Conservation (phyloP, 2,797 vertebrate species). For the Xiphophorus birchmanni region DNA sequence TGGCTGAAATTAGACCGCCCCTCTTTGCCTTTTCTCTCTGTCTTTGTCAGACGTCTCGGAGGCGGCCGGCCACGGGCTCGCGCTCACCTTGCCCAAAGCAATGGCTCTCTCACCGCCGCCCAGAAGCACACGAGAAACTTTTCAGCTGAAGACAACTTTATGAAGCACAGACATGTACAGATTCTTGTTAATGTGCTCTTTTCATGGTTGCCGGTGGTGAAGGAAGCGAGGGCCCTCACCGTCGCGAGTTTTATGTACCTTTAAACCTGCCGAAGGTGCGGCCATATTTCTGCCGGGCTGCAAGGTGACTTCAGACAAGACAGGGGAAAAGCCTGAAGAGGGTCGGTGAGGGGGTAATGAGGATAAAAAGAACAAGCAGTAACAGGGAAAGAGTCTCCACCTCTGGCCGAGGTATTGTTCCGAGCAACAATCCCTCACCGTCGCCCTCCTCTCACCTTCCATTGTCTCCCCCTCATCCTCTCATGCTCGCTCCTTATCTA, state of each 20-base stretch:
- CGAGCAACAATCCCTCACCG: slow-evolving; percentile 53
- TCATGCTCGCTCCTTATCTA: slow-evolving; percentile 64
- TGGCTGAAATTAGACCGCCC: slow-evolving; percentile 66
- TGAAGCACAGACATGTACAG: slow-evolving; percentile 41
- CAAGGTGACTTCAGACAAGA: slow-evolving; percentile 68
- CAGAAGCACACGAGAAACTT: slow-evolving; percentile 32
- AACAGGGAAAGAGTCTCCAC: slow-evolving; percentile 43
- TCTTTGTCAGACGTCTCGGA: slow-evolving; percentile 38
- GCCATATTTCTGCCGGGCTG: slow-evolving; percentile 64
- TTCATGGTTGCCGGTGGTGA: slow-evolving; percentile 41
- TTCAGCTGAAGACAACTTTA: slow-evolving; percentile 53
- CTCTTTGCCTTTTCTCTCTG: slow-evolving; percentile 31
- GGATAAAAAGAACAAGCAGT: slow-evolving; percentile 53
- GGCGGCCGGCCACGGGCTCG: slow-evolving; percentile 50
- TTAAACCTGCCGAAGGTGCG: slow-evolving; percentile 61
- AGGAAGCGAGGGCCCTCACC: slow-evolving; percentile 47
- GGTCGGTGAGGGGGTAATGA: slow-evolving; percentile 28
- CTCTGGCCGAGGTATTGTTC: slow-evolving; percentile 57
- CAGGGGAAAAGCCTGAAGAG: background rate
- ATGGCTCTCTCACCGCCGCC: slow-evolving; percentile 29
- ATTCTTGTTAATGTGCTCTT: slow-evolving; percentile 37
- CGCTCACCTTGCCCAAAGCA: slow-evolving; percentile 74
- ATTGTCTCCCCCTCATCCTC: slow-evolving; percentile 57
- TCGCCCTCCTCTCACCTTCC: slow-evolving; percentile 32
- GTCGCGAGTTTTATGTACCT: slow-evolving; percentile 65